phyloP scores from a whole-genome alignment of 2,888 invertebrate species.

The Apamea sordens region DNA sequence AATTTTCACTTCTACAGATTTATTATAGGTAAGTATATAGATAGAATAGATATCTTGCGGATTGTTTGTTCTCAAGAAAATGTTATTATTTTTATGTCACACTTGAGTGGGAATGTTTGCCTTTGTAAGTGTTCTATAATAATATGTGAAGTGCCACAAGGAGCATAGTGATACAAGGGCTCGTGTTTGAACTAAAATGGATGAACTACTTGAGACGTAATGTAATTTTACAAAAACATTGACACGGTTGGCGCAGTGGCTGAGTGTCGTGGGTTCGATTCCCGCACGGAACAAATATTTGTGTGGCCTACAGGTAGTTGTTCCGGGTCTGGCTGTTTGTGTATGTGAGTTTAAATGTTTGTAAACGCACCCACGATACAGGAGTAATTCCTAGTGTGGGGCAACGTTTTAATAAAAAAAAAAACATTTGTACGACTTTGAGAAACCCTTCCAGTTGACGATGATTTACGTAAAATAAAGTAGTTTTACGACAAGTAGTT shows the following conservation, averaged over 20 bases:
- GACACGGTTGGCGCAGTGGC: too few relatives aligned
- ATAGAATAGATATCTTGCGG: too few relatives aligned
- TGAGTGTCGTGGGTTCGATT: too few relatives aligned
- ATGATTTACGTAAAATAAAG: constrained; percentile 3
- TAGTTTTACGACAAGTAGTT: background rate
- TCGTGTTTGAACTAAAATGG: constrained; percentile 28
- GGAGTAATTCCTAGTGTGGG: too few relatives aligned
- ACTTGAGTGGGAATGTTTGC: constrained; percentile 52
- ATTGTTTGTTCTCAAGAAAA: constrained; percentile 58
- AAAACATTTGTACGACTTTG: constrained; percentile 19
- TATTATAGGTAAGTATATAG: too few relatives aligned
- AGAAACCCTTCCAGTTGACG: background rate
- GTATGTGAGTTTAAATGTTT: too few relatives aligned
- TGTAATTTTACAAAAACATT: constrained; percentile 28
- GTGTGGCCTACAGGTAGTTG: too few relatives aligned
- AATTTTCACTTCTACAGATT: too few relatives aligned
- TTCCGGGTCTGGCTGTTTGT: too few relatives aligned
- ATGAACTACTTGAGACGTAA: constrained; percentile 14
- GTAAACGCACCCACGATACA: too few relatives aligned
- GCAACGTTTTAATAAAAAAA: background rate
- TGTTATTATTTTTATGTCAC: constrained; percentile 58
- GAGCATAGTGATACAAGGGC: constrained; percentile 31
- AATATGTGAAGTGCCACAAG: constrained; percentile 46
- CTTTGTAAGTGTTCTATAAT: constrained; percentile 44
- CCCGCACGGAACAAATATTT: too few relatives aligned